Conservation (phyloP, 1,140 invertebrate genomes). For the Papilio xuthus region DNA sequence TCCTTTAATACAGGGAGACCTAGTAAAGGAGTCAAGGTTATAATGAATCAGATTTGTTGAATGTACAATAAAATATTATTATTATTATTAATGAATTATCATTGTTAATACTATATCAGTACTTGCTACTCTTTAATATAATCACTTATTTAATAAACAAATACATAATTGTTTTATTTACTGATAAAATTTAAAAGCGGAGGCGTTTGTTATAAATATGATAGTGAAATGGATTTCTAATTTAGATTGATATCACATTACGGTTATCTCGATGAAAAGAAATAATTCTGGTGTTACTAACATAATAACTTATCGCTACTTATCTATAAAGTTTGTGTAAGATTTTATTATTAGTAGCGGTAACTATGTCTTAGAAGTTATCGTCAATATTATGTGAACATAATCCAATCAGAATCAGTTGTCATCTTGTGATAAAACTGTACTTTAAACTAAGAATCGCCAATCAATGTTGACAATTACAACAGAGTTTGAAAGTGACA, state of each 20-base stretch:
- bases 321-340: not conserved
- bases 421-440: not conserved
- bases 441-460: too few species aligned
- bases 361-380: not conserved
- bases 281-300: not conserved
- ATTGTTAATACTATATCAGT: not conserved
- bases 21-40: too few species aligned
- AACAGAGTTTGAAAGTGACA: too few species aligned
- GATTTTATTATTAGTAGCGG: too few species aligned
- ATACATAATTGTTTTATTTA: not conserved
- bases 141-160: conserved; percentile 1
- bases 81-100: not conserved
- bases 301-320: not conserved
- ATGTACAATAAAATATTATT: too few species aligned
- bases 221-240: conserved; percentile 3
- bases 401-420: not conserved
- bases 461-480: not conserved
- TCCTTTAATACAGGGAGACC: too few species aligned
- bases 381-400: not conserved
- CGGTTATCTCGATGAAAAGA: not conserved
- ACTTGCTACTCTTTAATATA: not conserved
- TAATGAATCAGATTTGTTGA: too few species aligned
- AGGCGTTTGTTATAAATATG: not conserved
- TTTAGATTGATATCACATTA: not conserved
- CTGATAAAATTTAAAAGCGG: not conserved